Percentiles rank a stretch among this genome's conserved stretches.
Evolutionary conservation across 2,888 invertebrate species (phyloP).

Genomic region (Stegana nigrithorax): DNA sequence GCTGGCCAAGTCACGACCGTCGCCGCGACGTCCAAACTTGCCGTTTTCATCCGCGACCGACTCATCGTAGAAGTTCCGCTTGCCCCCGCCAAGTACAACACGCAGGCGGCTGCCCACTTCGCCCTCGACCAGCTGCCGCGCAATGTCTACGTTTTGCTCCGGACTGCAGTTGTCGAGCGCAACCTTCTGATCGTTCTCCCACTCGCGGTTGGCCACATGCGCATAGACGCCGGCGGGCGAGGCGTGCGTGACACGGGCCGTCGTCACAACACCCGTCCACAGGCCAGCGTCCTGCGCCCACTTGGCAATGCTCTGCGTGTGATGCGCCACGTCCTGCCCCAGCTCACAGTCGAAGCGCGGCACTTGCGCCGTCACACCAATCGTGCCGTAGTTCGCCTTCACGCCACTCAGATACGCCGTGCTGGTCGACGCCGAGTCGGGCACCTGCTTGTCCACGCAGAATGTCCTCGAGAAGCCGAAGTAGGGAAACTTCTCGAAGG

Average conservation of each 20-base stretch:
- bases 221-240: slow-evolving; percentile 81
- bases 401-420: slow-evolving; percentile 82
- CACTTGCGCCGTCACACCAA: slow-evolving; percentile 79
- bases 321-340: slow-evolving; percentile 71
- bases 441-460: slow-evolving; percentile 79
- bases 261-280: slow-evolving; percentile 78
- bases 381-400: slow-evolving; percentile 78
- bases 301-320: slow-evolving; percentile 75
- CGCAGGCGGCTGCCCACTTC: slow-evolving; percentile 77
- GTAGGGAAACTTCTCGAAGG: slow-evolving; percentile 74
- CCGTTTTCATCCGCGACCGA: slow-evolving; percentile 71
- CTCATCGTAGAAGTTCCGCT: slow-evolving; percentile 52
- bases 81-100: slow-evolving; percentile 70
- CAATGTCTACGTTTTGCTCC: slow-evolving; percentile 76
- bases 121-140: slow-evolving; percentile 76
- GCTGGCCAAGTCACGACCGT: slow-evolving; percentile 75
- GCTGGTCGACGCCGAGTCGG: slow-evolving; percentile 84
- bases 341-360: slow-evolving; percentile 74
- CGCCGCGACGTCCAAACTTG: slow-evolving; percentile 71
- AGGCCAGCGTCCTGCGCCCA: slow-evolving; percentile 78
- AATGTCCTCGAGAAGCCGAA: slow-evolving; percentile 73
- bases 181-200: slow-evolving; percentile 76
- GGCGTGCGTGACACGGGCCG: slow-evolving; percentile 82
- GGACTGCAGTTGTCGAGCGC: slow-evolving; percentile 65
- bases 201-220: slow-evolving; percentile 76